Conservation (phyloP, 2,113 vertebrate species). For the human region GRCh38 chr17:65384501-65385000, state of each 20-base stretch:
- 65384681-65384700: constrained; percentile 20
- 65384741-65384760: background rate
- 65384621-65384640: background rate
- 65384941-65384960: background rate
- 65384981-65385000: background rate
- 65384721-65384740: constrained; percentile 4
- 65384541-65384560: constrained; percentile 54
- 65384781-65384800: background rate
- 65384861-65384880: background rate
- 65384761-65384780: background rate
- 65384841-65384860: background rate
- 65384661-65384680: constrained; percentile 45
- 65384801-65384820: background rate
- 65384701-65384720: constrained; percentile 46
- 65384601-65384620: constrained; percentile 65
- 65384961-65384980: background rate
- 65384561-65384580: constrained; percentile 37
- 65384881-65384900: background rate
- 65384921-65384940: background rate
- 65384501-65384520: constrained; percentile 53
- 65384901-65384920: background rate
- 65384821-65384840: background rate
- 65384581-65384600: constrained; percentile 58
- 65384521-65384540: constrained; percentile 63
- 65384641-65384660: constrained; percentile 43